Evolutionary conservation across 2,797 vertebrate species (phyloP).

Genomic region (Pagetopsis macropterus): DNA sequence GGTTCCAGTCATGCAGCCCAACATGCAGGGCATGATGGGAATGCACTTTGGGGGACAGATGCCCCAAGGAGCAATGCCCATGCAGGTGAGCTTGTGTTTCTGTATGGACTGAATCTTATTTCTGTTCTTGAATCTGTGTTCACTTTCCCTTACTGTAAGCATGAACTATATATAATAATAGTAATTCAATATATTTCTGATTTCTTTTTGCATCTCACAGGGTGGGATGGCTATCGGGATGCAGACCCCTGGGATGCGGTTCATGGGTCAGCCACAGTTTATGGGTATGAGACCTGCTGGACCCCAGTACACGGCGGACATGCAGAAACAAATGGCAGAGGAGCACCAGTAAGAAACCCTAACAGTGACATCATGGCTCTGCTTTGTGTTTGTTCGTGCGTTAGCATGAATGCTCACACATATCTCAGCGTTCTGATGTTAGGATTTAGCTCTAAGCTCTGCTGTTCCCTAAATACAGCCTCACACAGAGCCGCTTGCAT

Average conservation of each 20-base stretch:
- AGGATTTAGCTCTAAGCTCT: neutral
- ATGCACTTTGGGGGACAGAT: conserved; percentile 94
- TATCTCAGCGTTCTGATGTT: neutral
- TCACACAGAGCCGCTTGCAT: conserved; percentile 2
- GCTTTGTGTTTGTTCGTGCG: conserved; percentile 1
- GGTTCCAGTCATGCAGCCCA: conserved; percentile 95
- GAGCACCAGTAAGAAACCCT: conserved; percentile 92
- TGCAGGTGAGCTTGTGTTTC: conserved; percentile 87
- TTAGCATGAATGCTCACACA: neutral
- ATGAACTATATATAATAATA: conserved; percentile 11
- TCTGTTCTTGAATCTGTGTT: neutral
- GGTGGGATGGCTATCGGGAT: conserved; percentile 93
- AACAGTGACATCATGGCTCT: neutral
- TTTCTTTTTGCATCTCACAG: conserved; percentile 67
- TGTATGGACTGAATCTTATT: neutral
- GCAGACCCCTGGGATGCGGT: conserved; percentile 90
- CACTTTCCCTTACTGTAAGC: conserved; percentile 5
- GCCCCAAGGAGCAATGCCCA: conserved; percentile 89
- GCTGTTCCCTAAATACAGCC: neutral
- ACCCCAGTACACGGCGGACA: conserved; percentile 91
- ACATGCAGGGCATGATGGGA: conserved; percentile 96
- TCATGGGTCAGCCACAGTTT: conserved; percentile 91
- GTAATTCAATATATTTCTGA: conserved; percentile 32
- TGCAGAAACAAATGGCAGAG: conserved; percentile 98
- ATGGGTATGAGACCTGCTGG: conserved; percentile 91